These are phyloP conservation scores for Leucophora obtusa DNA, from an alignment of 2,888 invertebrate genomes.

Conservation along the genomic window DNA sequence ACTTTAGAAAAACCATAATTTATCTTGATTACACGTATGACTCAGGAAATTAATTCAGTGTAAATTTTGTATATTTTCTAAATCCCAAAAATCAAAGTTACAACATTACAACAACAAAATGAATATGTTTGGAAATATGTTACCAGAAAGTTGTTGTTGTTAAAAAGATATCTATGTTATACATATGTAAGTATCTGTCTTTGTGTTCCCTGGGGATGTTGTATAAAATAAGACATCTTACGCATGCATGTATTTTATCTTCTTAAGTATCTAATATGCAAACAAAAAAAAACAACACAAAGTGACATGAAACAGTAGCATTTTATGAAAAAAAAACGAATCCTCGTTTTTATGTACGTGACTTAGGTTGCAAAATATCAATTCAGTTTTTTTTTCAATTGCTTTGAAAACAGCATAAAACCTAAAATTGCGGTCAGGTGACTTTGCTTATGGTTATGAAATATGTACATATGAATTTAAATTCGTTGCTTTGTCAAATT, in stretches of 20 bases:
- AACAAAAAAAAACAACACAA: not conserved
- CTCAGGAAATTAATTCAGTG: not conserved
- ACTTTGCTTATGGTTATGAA: conserved; percentile 16
- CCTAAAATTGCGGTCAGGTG: conserved; percentile 36
- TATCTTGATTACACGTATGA: too few relatives aligned
- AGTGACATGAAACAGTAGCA: not conserved
- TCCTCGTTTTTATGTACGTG: conserved; percentile 35
- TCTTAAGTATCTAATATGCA: not conserved
- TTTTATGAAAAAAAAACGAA: not conserved
- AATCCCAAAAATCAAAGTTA: not conserved
- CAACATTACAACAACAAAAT: not conserved
- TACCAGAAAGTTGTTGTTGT: not conserved
- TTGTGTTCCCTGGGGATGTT: conserved; percentile 1
- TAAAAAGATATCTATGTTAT: not conserved
- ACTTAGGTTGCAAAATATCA: conserved; percentile 38
- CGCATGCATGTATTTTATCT: not conserved
- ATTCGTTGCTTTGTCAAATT: conserved; percentile 4
- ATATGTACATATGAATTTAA: not conserved
- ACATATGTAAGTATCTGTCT: not conserved
- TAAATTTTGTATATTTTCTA: not conserved
- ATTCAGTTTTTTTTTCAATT: conserved; percentile 4
- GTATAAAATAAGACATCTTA: conserved; percentile 4
- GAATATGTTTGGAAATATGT: not conserved
- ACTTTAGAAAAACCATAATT: too few relatives aligned
- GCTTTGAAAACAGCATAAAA: not conserved